phyloP scores from a whole-genome alignment of 1,140 invertebrate genomes.

The Drosophila navojoa region DNA sequence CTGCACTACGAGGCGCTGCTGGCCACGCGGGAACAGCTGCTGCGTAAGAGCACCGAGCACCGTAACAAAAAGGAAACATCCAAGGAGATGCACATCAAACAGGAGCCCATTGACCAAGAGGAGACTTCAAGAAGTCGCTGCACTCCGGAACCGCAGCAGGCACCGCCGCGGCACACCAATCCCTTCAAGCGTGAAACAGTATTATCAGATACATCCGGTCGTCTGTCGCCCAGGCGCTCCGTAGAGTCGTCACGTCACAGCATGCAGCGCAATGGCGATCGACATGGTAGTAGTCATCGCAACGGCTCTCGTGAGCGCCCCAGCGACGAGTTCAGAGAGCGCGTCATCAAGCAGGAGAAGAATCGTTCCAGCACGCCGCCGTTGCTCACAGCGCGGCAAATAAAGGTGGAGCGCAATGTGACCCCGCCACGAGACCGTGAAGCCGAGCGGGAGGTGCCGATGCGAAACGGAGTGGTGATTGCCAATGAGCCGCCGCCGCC shows the following conservation, averaged over 20 bases:
- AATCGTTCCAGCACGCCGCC: slow-evolving; percentile 51
- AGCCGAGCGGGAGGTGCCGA: slow-evolving; percentile 22
- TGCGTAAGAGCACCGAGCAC: slow-evolving; percentile 59
- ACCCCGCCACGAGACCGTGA: slow-evolving; percentile 42
- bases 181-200: slow-evolving; percentile 65
- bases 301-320: slow-evolving; percentile 2
- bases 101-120: slow-evolving; percentile 11
- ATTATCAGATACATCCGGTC: slow-evolving; percentile 46
- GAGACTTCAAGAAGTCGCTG: slow-evolving; percentile 21
- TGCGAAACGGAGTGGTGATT: slow-evolving; percentile 44
- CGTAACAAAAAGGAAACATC: slow-evolving; percentile 49
- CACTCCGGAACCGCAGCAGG: neutral
- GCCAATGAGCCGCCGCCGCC: slow-evolving; percentile 42
- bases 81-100: slow-evolving; percentile 30
- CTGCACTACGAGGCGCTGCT: slow-evolving; percentile 58
- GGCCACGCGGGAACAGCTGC: slow-evolving; percentile 53
- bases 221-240: slow-evolving; percentile 2
- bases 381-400: slow-evolving; percentile 26
- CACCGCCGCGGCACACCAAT: slow-evolving; percentile 30
- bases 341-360: slow-evolving; percentile 54
- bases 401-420: slow-evolving; percentile 53
- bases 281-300: neutral
- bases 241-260: slow-evolving; percentile 1
- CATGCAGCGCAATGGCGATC: slow-evolving; percentile 28
- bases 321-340: slow-evolving; percentile 31